phyloP scores from a whole-genome alignment of 1,140 invertebrate genomes.

The Calliopsis andreniformis region DNA sequence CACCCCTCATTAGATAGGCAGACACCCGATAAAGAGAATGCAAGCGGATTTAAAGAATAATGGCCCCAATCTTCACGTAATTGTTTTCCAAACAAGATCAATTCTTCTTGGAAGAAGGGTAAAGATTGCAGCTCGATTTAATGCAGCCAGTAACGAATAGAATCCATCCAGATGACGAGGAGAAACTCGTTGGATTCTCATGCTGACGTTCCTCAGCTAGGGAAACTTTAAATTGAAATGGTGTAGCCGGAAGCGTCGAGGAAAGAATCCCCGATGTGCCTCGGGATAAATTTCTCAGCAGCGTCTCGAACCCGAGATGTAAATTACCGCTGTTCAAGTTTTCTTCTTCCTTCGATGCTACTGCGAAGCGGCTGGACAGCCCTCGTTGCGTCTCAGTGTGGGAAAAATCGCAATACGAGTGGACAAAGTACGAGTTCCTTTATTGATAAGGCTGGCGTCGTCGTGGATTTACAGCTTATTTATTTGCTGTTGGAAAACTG shows the following conservation, averaged over 20 bases:
- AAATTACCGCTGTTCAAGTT: constrained; percentile 33
- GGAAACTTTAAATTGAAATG: constrained; percentile 58
- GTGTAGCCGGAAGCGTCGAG: not conserved
- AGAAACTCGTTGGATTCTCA: not conserved
- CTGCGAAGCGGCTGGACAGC: not conserved
- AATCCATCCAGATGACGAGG: constrained; percentile 23
- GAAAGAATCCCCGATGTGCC: constrained; percentile 25
- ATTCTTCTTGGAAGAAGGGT: not conserved
- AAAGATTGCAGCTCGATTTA: constrained; percentile 24
- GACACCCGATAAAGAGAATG: no score
- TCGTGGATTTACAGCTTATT: not conserved
- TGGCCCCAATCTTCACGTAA: not conserved
- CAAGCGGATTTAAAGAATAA: no score
- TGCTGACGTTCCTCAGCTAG: not conserved
- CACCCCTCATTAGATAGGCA: no score
- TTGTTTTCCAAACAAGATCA: not conserved
- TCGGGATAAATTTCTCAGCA: constrained; percentile 22
- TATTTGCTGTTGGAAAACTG: not conserved
- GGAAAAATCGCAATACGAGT: not conserved
- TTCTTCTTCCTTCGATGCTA: not conserved
- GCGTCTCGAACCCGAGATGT: not conserved
- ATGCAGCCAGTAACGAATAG: constrained; percentile 25
- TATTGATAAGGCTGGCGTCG: not conserved
- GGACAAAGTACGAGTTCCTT: not conserved
- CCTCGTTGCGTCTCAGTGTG: not conserved